Base-by-base conservation (phyloP, 2,113 vertebrate species). In the Suricata suricatta region DNA sequence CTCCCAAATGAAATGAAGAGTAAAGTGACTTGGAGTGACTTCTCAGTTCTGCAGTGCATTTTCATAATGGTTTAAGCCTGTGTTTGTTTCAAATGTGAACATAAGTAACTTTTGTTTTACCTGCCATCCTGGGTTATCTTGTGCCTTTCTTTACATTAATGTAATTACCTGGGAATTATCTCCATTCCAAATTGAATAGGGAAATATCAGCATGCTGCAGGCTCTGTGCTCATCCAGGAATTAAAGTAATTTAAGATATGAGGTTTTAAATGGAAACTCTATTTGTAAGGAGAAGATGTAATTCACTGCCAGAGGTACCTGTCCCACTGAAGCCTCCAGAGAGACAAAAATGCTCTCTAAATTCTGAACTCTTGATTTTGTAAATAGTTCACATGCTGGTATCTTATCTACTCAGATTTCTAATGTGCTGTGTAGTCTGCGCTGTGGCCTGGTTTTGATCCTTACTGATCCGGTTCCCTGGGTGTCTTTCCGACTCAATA, bases 101-200 rank as follows among this genome's bases (percentile, higher is more conserved):
- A 50, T 82, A 77, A 72, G 54, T 66, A 88, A 68, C 87, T 76
- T 80, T 66, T 80, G 57, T 83, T 90, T 97, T 90, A 68, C 64
- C 50, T 54, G 14, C 23, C 29, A 23, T 77, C 41, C 29, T 50
- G 52, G 15, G 25, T 95, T 94, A 94, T 94, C 69, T 88, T 50
- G 69, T 81, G n/a, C 9, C 44, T 85, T 82, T 23, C 35, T 96
- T 94, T 94, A 68, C n/a, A 81, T 92, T 84, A 69, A 88, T 84
- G 87, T 82, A 87, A 97, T 95, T 95, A 96, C 87, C 92, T 96
- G 64, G 33, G 14, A 96, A 95, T 95, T 94, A 93, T 76, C 88
- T 96, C 60, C 69, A 50, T 77, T 94, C 66, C 81, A 23, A 97
- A 96, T 44, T 64, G 5, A 57, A 96, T 95, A 77, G 82, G 11